phyloP scores from a whole-genome alignment of 1,140 invertebrate genomes.

The Pemphigus obesinymphae region DNA sequence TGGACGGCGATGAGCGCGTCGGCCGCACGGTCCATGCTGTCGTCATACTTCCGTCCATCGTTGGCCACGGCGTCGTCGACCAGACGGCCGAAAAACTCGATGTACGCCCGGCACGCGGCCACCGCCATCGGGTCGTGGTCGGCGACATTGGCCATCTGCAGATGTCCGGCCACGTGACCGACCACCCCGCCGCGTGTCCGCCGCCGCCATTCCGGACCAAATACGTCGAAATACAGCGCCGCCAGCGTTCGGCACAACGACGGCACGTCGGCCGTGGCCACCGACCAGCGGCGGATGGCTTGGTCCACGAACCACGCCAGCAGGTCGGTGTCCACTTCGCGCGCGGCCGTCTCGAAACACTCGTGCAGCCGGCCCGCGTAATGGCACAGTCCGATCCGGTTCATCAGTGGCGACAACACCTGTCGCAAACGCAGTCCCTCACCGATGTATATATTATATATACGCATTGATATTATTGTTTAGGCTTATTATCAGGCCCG shows the following conservation, averaged over 20 bases:
- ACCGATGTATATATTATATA: too few species aligned
- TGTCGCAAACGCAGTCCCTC: background rate
- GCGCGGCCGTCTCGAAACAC: background rate
- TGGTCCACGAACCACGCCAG: background rate
- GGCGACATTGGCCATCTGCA: background rate
- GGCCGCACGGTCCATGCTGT: background rate
- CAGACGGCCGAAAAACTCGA: background rate
- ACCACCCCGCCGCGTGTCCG: background rate
- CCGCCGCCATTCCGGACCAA: background rate
- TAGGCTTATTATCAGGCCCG: too few species aligned
- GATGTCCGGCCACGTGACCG: background rate
- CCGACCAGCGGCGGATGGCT: background rate
- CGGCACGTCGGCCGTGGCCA: background rate
- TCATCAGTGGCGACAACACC: background rate
- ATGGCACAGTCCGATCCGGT: background rate
- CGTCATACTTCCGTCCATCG: background rate
- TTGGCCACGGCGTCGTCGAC: background rate
- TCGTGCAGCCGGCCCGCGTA: background rate
- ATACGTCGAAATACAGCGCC: background rate
- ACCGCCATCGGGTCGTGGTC: background rate
- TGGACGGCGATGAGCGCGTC: background rate
- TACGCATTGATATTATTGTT: background rate
- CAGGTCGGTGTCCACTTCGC: background rate
- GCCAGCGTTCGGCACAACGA: background rate
- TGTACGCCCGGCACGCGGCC: background rate